A percentile compares a stretch with the other conserved stretches of the same genome.
Evolutionary conservation across 2,797 vertebrate genomes (phyloP).

Genomic region (Helarctos malayanus): DNA sequence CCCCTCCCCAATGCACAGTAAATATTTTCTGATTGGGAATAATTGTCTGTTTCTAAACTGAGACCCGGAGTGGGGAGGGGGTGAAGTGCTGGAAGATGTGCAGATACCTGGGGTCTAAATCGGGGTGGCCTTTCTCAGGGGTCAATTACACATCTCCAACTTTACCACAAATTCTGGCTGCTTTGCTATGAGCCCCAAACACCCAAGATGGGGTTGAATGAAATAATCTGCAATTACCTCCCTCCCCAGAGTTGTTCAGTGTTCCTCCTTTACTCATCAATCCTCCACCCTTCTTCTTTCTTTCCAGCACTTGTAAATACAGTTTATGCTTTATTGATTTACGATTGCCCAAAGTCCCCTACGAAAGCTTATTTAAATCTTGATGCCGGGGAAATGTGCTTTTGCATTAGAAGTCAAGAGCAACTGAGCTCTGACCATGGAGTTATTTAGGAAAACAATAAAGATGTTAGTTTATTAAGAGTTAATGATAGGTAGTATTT

Average conservation of each 20-base stretch:
- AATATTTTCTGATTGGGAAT: background rate
- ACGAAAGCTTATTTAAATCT: background rate
- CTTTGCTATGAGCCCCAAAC: background rate
- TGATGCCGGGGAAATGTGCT: background rate
- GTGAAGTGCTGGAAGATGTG: background rate
- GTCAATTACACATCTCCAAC: background rate
- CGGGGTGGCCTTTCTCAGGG: background rate
- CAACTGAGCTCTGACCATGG: background rate
- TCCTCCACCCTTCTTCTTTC: background rate
- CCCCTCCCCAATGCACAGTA: background rate
- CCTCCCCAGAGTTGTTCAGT: background rate
- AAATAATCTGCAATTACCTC: background rate
- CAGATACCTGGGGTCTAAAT: background rate
- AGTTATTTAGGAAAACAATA: background rate
- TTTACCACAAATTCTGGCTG: background rate
- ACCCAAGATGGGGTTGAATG: background rate
- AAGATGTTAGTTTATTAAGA: background rate
- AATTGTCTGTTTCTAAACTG: background rate
- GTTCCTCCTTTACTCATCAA: background rate
- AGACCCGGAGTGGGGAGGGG: background rate
- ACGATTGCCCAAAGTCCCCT: background rate
- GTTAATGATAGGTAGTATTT: background rate
- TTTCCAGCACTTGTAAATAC: conserved; percentile 30
- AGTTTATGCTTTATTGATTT: conserved; percentile 32
- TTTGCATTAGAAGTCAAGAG: background rate